Evolutionary conservation across 1,140 invertebrate species (phyloP).

Genomic region (Arctopsyche grandis): DNA sequence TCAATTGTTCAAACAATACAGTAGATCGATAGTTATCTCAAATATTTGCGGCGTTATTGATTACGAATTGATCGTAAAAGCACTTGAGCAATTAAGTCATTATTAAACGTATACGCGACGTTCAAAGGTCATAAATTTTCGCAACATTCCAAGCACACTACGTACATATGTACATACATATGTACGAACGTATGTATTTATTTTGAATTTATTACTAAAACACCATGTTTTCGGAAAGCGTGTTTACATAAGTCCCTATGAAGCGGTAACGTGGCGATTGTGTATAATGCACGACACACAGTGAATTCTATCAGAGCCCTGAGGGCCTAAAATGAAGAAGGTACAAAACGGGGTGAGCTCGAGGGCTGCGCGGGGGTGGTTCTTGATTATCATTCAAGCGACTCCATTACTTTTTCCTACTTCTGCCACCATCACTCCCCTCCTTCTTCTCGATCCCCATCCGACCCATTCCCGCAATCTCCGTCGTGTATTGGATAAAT

Average conservation of each 20-base stretch:
- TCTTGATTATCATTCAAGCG: slow-evolving; percentile 52
- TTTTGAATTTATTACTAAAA: no score
- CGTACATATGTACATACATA: no score
- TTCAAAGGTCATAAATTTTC: background rate
- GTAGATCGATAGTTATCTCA: no score
- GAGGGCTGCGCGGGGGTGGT: slow-evolving; percentile 11
- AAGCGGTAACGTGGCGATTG: background rate
- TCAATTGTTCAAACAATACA: no score
- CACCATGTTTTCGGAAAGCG: no score
- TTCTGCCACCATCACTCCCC: background rate
- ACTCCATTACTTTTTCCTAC: slow-evolving; percentile 44
- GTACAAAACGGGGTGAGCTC: slow-evolving; percentile 7
- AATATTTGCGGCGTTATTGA: no score
- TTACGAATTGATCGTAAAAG: background rate
- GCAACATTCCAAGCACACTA: background rate
- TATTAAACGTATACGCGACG: background rate
- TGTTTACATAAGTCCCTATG: slow-evolving; percentile 1
- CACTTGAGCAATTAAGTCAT: slow-evolving; percentile 17
- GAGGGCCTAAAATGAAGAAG: slow-evolving; percentile 35
- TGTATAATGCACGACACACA: slow-evolving; percentile 28
- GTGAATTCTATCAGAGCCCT: slow-evolving; percentile 32
- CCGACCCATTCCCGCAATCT: background rate
- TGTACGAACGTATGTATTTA: no score
- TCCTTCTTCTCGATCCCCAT: background rate
- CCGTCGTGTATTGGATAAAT: slow-evolving; percentile 32